Evolutionary conservation across 2,888 invertebrate species (phyloP), one percentile per base, ranked within the genome.

Genomic region (Zygogramma bicolorata): DNA sequence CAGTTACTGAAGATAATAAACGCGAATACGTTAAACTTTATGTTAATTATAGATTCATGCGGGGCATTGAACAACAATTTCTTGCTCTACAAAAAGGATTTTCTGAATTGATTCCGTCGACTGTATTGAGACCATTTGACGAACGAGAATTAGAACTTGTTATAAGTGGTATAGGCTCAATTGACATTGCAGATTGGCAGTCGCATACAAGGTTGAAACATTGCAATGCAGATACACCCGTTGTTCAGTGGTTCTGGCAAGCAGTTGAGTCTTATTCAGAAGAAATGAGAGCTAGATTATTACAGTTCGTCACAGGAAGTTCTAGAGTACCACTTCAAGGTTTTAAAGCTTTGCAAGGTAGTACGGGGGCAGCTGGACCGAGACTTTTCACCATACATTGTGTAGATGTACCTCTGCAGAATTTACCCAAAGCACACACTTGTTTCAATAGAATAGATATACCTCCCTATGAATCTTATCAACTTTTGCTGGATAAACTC

Each of bases 251-350:
- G 91, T 92, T 92, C 84, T 92, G 91, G 92, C 90, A 91, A 86
- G 93, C 92, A 62, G 94, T 95, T 27, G 94, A 94, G 80, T 92
- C 92, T 15, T 96, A 94, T 84, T 94, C 95, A 74, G 96, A 97
- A 76, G 98, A 98, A 86, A 97, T 97, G 96, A 90, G 97, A 63
- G 97, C 98, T 2, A 77, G 84, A 31, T 88, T 98, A 68, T 88
- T 98, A 69, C 98, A 98, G 88, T 98, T 98, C 88, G 98, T 98
- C 0, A 98, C 98, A 0, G 98, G 98, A 0, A 97, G 97, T 71
- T 95, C 97, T 1, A 90, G 98, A 69, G 98, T 98, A 27, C 98
- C 98, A 10, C 88, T 98, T 42, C 98, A 98, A 84, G 98, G 98
- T 15, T 84, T 95, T 88, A 94, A 97, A 80, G 97, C 97, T 53